Base-by-base conservation (phyloP, 2,797 vertebrate species). In the Synaphobranchus kaupii region DNA sequence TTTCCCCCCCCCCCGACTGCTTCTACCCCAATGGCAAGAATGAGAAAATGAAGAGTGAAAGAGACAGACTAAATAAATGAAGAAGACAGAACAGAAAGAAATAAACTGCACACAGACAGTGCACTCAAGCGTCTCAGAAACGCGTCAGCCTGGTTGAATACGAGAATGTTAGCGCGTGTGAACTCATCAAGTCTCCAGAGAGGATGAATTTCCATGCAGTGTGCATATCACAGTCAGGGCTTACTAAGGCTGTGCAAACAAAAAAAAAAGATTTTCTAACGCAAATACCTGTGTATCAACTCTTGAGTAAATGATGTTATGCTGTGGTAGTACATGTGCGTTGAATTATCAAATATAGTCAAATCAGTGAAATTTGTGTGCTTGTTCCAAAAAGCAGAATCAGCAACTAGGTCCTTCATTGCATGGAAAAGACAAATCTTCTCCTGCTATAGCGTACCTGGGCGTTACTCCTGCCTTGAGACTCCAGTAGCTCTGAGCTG, bases 1-100 rank as follows among this genome's bases (percentile, higher is more conserved):
- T 10, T 44, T 88, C 28, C 91, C 94, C 39, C 94, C 39, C 2
- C 25, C 88, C 15, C 93, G 94, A 2, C 90, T 56, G 87, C 90
- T 88, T 47, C 94, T 94, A 17, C 76, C 68, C 90, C 88, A 60
- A 89, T 20, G 71, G 54, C 25, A 47, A 20, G 8, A 5, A 50
- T 84, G 13, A 91, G 58, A 86, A 8, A 83, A 82, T 50, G 22
- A 86, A 89, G 22, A 85, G 80, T 28, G 39, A 31, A 9, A 84
- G 31, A 56, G 68, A 25, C 44, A 58, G 52, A 56, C 44, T n/a
- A 8, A 68, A 25, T 48, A 39, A 58, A 84, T 31, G 34, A 31
- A 54, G 39, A 63, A 66, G 20, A 44, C 44, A 66, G 4, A 63
- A 17, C 17, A 2, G 28, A 84, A 48, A 56, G 39, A 50, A 31